A percentile compares a stretch with the other conserved stretches of the same genome.
Conservation (phyloP, 2,113 vertebrate species). For the Sylvietta virens region DNA sequence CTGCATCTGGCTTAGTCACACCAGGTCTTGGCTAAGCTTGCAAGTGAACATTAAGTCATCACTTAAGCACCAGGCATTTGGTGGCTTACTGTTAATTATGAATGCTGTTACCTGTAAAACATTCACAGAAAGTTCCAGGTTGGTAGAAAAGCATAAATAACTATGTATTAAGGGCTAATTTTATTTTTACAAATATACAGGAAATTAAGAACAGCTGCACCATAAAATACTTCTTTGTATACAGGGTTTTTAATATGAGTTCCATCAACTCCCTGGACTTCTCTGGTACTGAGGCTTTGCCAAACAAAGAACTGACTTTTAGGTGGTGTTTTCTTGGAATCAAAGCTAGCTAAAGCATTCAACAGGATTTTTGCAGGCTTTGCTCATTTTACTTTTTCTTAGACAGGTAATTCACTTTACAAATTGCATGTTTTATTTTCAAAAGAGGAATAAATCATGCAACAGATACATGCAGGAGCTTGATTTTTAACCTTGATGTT, state of each 20-base stretch:
- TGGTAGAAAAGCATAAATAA: background rate
- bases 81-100: background rate
- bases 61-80: background rate
- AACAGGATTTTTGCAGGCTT: background rate
- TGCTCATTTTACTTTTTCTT: background rate
- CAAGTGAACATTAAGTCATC: background rate
- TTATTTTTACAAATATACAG: constrained; percentile 16
- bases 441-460: background rate
- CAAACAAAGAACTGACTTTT: background rate
- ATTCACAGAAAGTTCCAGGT: background rate
- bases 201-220: constrained; percentile 39
- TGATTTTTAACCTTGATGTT: background rate
- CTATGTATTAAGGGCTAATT: background rate
- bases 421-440: background rate
- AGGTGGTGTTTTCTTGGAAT: background rate
- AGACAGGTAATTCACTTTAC: background rate
- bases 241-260: background rate
- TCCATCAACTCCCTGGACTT: background rate
- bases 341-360: background rate
- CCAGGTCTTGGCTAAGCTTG: background rate
- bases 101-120: constrained; percentile 17
- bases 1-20: background rate
- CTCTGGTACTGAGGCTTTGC: background rate
- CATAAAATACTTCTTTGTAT: constrained; percentile 9
- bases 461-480: background rate